phyloP scores from a whole-genome alignment of 2,888 invertebrate species.

The Limenitis camilla region DNA sequence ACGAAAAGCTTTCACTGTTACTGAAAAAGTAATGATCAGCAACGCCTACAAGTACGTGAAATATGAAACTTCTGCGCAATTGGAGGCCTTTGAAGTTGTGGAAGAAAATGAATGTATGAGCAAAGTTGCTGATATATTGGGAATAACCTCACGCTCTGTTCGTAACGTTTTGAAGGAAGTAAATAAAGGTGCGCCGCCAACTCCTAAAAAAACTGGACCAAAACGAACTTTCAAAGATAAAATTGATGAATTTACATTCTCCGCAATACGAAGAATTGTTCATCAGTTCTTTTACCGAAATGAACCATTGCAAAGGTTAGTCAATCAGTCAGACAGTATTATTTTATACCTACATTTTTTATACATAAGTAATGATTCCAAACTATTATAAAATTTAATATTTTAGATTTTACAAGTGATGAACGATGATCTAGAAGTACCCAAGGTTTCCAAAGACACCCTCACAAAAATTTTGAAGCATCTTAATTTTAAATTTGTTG shows the following conservation, averaged over 20 bases:
- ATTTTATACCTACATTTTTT: too few species aligned
- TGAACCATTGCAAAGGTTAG: too few species aligned
- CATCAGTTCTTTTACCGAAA: slow-evolving; percentile 2
- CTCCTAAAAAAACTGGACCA: neutral
- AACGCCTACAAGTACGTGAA: neutral
- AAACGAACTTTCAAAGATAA: neutral
- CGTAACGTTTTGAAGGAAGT: too few species aligned
- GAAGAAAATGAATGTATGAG: slow-evolving; percentile 3
- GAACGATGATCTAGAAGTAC: slow-evolving; percentile 17
- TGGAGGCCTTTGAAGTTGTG: slow-evolving; percentile 6
- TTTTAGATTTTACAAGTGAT: slow-evolving; percentile 18
- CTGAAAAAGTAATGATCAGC: slow-evolving; percentile 1
- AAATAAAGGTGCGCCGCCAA: too few species aligned
- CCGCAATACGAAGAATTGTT: neutral
- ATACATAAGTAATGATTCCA: too few species aligned
- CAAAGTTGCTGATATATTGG: neutral
- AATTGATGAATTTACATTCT: neutral
- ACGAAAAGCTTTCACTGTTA: slow-evolving; percentile 9
- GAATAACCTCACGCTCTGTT: too few species aligned
- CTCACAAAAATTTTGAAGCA: slow-evolving; percentile 8
- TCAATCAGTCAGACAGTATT: too few species aligned
- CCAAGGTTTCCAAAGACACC: slow-evolving; percentile 16
- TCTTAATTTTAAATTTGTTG: slow-evolving; percentile 8
- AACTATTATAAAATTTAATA: too few species aligned
- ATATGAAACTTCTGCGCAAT: slow-evolving; percentile 1